A percentile compares a stretch with the other conserved stretches of the same genome.
Conservation (phyloP, 1,140 invertebrate species). For the Charaxes varanes region DNA sequence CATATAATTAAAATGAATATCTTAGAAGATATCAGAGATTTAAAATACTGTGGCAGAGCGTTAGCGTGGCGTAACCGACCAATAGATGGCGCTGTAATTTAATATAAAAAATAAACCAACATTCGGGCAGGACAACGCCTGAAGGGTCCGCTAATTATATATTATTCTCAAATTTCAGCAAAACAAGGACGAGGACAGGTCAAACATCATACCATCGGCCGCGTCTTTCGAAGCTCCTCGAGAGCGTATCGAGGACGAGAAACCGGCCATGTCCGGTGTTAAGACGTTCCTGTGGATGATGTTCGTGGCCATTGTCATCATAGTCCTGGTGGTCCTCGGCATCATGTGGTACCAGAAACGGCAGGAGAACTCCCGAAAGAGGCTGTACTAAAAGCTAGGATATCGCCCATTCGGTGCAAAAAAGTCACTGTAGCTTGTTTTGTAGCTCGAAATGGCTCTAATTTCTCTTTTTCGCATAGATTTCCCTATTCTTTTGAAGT, state of each 20-base stretch:
- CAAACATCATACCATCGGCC: slow-evolving; percentile 87
- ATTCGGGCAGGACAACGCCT: too few relatives aligned
- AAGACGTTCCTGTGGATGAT: slow-evolving; percentile 93
- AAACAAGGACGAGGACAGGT: slow-evolving; percentile 80
- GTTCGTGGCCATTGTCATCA: slow-evolving; percentile 83
- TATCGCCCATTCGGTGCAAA: too few relatives aligned
- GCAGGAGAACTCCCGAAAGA: slow-evolving; percentile 90
- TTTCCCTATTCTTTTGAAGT: too few relatives aligned
- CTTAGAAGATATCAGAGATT: too few relatives aligned
- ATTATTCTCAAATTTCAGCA: slow-evolving; percentile 68
- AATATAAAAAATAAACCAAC: too few relatives aligned
- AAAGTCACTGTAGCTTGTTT: slow-evolving; percentile 2
- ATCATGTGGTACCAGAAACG: slow-evolving; percentile 95
- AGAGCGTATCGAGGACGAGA: slow-evolving; percentile 91
- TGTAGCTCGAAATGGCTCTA: neutral
- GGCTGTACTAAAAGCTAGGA: slow-evolving; percentile 85
- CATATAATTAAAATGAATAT: too few relatives aligned
- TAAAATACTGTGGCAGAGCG: too few relatives aligned
- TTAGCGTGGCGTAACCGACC: too few relatives aligned
- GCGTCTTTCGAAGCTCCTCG: slow-evolving; percentile 87
- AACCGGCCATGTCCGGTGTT: slow-evolving; percentile 87
- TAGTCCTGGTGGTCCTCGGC: slow-evolving; percentile 87
- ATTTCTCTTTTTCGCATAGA: neutral
- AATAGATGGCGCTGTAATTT: too few relatives aligned
- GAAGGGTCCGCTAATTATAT: neutral